phyloP scores from a whole-genome alignment of 2,113 vertebrate genomes.

The Mola mola region DNA sequence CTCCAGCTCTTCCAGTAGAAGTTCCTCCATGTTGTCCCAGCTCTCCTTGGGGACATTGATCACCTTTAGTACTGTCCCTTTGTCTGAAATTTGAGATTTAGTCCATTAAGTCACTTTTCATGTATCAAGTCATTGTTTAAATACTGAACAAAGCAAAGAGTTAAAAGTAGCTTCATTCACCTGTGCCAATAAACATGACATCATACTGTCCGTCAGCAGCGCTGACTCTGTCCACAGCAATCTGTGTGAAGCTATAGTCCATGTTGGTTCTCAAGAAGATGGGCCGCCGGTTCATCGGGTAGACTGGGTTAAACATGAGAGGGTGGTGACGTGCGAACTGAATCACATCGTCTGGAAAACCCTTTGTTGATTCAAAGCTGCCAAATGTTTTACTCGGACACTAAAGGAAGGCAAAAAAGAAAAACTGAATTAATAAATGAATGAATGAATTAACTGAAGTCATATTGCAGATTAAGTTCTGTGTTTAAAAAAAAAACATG shows the following conservation, averaged over 20 bases:
- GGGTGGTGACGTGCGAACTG: conserved; percentile 98
- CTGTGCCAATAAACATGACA: conserved; percentile 98
- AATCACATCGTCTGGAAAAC: conserved; percentile 96
- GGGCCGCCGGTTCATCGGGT: conserved; percentile 87
- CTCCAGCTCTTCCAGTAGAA: conserved; percentile 94
- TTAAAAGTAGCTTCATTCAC: conserved; percentile 58
- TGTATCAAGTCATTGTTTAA: background rate
- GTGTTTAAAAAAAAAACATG: too few species aligned
- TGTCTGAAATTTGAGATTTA: conserved; percentile 78
- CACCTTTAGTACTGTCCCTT: conserved; percentile 92
- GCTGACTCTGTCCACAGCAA: conserved; percentile 87
- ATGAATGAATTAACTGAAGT: too few species aligned
- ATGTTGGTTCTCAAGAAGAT: conserved; percentile 88
- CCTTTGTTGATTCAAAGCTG: conserved; percentile 95
- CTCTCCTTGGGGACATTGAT: conserved; percentile 91
- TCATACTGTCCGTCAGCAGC: conserved; percentile 94
- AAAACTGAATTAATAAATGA: background rate
- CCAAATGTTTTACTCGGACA: conserved; percentile 98
- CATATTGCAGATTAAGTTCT: background rate
- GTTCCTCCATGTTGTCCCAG: conserved; percentile 87
- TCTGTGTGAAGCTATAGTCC: conserved; percentile 91
- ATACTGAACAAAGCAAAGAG: background rate
- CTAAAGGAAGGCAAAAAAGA: conserved; percentile 69
- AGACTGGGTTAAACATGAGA: conserved; percentile 92
- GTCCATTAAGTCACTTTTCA: background rate